Conservation (phyloP, 2,113 vertebrate genomes). For the Corapipo altera region DNA sequence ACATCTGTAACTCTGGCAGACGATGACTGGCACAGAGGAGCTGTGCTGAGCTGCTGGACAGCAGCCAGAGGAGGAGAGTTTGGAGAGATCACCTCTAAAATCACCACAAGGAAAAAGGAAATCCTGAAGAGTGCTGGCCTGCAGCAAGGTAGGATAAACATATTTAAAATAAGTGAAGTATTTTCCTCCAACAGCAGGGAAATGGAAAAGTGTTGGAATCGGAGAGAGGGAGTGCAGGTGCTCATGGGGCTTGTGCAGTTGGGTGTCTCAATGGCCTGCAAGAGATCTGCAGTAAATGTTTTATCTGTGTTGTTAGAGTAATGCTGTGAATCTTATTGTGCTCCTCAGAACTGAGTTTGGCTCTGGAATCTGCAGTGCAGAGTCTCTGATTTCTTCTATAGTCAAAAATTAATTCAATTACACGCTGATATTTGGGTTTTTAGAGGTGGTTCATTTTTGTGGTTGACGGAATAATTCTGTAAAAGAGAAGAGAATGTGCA, state of each 20-base stretch:
- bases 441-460: background rate
- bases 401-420: background rate
- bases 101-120: background rate
- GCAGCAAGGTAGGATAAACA: background rate
- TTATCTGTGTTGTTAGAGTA: background rate
- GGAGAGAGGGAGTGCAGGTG: background rate
- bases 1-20: background rate
- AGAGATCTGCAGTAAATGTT: background rate
- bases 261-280: background rate
- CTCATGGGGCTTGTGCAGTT: background rate
- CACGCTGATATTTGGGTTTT: background rate
- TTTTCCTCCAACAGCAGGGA: background rate
- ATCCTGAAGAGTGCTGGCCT: background rate
- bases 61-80: background rate
- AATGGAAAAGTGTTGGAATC: background rate
- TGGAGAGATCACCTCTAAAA: background rate
- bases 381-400: background rate
- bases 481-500: background rate
- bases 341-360: background rate
- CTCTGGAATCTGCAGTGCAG: background rate
- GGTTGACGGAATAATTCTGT: background rate
- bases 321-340: background rate
- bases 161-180: background rate
- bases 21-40: background rate
- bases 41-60: background rate